These are phyloP conservation scores for Dasypolia templi DNA, from an alignment of 2,888 invertebrate genomes.

Conservation along the genomic window DNA sequence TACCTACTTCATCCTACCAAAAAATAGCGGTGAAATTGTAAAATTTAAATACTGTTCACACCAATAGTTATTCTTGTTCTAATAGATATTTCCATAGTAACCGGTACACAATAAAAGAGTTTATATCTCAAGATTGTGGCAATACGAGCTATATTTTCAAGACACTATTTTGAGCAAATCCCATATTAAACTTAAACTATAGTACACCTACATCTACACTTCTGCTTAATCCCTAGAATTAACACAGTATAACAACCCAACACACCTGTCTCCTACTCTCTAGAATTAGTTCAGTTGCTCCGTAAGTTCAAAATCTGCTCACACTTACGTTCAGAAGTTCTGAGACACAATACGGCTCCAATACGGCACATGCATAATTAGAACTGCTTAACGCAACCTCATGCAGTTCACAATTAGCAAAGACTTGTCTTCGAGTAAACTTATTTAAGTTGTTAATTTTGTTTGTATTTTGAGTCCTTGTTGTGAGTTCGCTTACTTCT, in stretches of 20 bases:
- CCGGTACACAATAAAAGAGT: no score
- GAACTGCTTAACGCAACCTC: constrained; percentile 48
- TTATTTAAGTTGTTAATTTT: constrained; percentile 41
- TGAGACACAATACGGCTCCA: constrained; percentile 43
- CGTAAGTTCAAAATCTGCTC: constrained; percentile 41
- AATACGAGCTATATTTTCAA: no score
- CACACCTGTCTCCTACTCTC: not conserved
- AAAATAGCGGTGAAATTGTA: no score
- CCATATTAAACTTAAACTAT: no score
- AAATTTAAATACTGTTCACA: no score
- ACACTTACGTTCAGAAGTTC: constrained; percentile 29
- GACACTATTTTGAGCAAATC: no score
- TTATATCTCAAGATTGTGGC: no score
- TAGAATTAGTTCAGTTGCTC: constrained; percentile 17
- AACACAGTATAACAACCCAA: not conserved
- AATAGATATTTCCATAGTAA: no score
- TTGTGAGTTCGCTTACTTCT: constrained; percentile 2
- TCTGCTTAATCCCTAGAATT: not conserved
- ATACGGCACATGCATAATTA: constrained; percentile 50
- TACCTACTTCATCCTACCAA: no score
- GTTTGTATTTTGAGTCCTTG: constrained; percentile 24
- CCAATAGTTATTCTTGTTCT: no score
- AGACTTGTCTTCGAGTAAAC: constrained; percentile 27
- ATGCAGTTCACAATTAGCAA: constrained; percentile 43
- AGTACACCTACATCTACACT: no score